Conservation (phyloP, 2,888 invertebrate species). For the Eupeodes latifasciatus region DNA sequence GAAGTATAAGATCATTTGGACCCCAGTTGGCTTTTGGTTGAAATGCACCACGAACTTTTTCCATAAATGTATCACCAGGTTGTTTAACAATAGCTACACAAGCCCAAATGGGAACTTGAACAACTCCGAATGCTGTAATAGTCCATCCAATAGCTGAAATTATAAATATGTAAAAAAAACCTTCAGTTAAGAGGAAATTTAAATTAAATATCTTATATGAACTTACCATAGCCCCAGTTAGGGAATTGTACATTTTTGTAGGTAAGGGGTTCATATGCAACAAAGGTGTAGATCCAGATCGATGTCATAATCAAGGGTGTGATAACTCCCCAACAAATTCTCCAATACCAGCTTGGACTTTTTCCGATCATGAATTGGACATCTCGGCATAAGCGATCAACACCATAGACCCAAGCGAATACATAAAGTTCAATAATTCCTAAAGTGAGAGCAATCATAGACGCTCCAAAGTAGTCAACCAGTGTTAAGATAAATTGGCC, state of each 20-base stretch:
- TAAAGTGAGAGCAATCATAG: conserved; percentile 89
- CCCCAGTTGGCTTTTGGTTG: conserved; percentile 86
- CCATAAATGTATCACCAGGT: conserved; percentile 79
- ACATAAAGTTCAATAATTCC: conserved; percentile 89
- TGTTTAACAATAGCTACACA: conserved; percentile 81
- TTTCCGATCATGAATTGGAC: conserved; percentile 92
- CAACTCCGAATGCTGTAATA: conserved; percentile 84
- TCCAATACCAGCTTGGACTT: conserved; percentile 90
- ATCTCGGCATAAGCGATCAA: conserved; percentile 88
- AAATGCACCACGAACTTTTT: conserved; percentile 84
- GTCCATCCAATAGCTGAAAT: conserved; percentile 84
- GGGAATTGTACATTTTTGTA: conserved; percentile 88
- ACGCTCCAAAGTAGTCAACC: conserved; percentile 90
- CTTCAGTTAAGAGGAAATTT: neutral
- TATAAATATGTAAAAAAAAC: neutral
- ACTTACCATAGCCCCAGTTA: conserved; percentile 86
- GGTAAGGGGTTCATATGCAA: conserved; percentile 86
- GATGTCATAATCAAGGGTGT: conserved; percentile 89
- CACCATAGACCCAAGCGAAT: conserved; percentile 90
- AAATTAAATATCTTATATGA: neutral
- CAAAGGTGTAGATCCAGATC: conserved; percentile 90
- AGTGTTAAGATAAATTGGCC: conserved; percentile 90
- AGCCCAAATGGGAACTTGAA: conserved; percentile 85
- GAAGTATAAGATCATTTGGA: conserved; percentile 84
- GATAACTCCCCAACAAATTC: conserved; percentile 90